Base-by-base conservation (phyloP, 2,113 vertebrate species). In the Atherinomorus stipes region DNA sequence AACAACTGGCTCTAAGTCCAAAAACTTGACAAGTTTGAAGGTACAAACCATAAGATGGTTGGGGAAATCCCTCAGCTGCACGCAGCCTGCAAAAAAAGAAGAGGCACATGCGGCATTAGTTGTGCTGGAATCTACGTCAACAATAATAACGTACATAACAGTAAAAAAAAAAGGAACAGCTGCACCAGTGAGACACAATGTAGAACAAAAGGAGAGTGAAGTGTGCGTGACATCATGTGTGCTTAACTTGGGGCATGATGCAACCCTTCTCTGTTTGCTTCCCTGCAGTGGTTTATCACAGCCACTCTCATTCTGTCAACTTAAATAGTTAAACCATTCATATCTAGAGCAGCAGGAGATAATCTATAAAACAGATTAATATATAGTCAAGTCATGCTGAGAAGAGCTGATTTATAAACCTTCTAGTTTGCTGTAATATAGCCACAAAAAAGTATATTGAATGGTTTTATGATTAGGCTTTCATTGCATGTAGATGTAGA, bases 51-150 rank as follows among this genome's bases (percentile, higher is more conserved):
- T 34, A 34, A 66, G 1, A 18, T 1, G 11, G 34, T 47, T 45
- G 52, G 81, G 85, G 81, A 82, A 87, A 72, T 67, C 71, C 71
- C 71, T 73, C 2, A 31, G 50, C 19, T 12, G 7, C 5, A 38
- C 66, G 54, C 25, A 28, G 34, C 22, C 8, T 28, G 37, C 1
- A 11, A 11, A 64, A 61, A 42, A 61, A 47, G 26, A n/a, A 34
- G 31, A 74, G 7, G 42, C 4, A 11, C 19, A 26, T 47, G 56
- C 47, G 67, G 38, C 50, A 2, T n/a, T 40, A 53, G 64, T 0
- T 26, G 19, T 51, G 26, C 54, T 73, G 87, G 84, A 90, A 89
- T 87, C 73, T 51, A 81, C 81, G 52, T 49, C 56, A 54, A 42
- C 50, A 71, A 26, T 60, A 57, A 64, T 45, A 56, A 45, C 15